Evolutionary conservation across 1,140 invertebrate genomes (phyloP).

Genomic region (Heliconius congener): DNA sequence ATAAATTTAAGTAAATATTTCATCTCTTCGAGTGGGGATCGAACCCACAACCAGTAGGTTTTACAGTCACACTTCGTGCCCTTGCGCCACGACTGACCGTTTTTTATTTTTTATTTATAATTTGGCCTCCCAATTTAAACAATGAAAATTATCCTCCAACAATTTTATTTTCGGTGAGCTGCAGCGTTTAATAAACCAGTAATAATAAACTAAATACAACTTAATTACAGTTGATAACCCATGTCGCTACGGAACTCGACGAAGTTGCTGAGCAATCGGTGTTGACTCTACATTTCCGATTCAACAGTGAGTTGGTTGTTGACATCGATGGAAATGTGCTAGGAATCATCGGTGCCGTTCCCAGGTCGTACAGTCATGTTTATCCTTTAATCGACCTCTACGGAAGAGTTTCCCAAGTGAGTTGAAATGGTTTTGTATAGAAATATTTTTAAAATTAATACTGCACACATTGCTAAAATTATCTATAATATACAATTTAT

Average conservation of each 20-base stretch:
- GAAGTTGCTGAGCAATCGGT: constrained; percentile 58
- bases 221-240: constrained; percentile 45
- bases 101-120: too few relatives aligned
- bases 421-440: background rate
- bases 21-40: too few relatives aligned
- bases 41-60: too few relatives aligned
- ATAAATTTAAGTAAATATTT: too few relatives aligned
- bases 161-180: too few relatives aligned
- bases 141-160: too few relatives aligned
- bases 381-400: constrained; percentile 66
- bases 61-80: too few relatives aligned
- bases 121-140: too few relatives aligned
- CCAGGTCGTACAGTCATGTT: constrained; percentile 49
- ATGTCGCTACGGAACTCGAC: constrained; percentile 46
- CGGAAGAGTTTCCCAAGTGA: constrained; percentile 59
- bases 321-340: constrained; percentile 52
- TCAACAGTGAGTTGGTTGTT: constrained; percentile 59
- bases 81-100: too few relatives aligned
- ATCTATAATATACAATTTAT: constrained; percentile 21
- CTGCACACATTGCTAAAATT: background rate
- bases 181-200: background rate
- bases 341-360: constrained; percentile 51
- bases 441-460: constrained; percentile 15
- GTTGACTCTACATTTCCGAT: constrained; percentile 59
- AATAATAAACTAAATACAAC: background rate